phyloP scores from a whole-genome alignment of 2,113 vertebrate genomes.

The Carassius carassius region DNA sequence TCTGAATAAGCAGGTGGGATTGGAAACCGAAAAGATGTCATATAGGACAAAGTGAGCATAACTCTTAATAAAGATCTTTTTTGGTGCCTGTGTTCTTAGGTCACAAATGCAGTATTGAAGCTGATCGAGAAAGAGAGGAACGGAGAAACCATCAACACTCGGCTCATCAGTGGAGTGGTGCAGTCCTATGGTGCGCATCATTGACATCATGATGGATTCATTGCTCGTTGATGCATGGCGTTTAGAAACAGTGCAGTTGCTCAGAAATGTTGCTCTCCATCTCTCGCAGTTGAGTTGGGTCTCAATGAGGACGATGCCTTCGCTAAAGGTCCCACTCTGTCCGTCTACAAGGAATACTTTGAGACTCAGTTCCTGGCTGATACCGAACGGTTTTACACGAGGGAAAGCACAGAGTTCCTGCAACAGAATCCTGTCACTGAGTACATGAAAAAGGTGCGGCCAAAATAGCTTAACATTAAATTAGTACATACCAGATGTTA shows the following conservation, averaged over 20 bases:
- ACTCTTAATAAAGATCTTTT: not conserved
- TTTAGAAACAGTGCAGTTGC: not conserved
- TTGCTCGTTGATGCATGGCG: not conserved
- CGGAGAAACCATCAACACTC: conserved; percentile 97
- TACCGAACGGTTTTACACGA: conserved; percentile 97
- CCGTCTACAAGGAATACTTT: conserved; percentile 98
- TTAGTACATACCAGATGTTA: not conserved
- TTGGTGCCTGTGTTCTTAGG: conserved; percentile 71
- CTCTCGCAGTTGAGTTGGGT: conserved; percentile 88
- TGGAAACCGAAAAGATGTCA: no score
- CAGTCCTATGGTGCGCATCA: conserved; percentile 88
- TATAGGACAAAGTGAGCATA: not conserved
- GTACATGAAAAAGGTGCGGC: conserved; percentile 96
- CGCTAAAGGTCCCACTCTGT: conserved; percentile 96
- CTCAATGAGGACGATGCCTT: conserved; percentile 98
- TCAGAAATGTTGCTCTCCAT: not conserved
- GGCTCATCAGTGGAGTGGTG: conserved; percentile 97
- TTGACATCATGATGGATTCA: not conserved
- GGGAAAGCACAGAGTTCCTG: conserved; percentile 98
- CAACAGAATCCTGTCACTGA: conserved; percentile 98
- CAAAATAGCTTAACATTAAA: no score
- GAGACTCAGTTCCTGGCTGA: conserved; percentile 98
- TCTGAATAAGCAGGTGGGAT: conserved; percentile 93
- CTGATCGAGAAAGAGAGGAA: conserved; percentile 97
- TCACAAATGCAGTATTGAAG: conserved; percentile 98